Base-by-base conservation (phyloP, 2,888 invertebrate genomes). In the Phalera bucephala region DNA sequence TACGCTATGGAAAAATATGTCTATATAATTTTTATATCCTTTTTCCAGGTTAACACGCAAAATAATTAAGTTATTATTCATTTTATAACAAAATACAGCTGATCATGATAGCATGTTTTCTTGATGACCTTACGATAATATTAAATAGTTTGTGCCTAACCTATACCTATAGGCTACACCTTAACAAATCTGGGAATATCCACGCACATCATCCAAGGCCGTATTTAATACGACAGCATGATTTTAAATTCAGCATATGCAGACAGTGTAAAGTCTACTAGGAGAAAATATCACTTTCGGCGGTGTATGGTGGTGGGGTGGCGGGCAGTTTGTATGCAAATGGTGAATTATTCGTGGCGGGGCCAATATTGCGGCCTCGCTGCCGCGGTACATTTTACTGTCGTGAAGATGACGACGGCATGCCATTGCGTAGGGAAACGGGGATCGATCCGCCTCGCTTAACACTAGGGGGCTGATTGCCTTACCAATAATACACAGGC, bases 271-370 rank as follows among this genome's bases (percentile, higher is more conserved):
- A 49, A 55, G 35, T 31, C 33, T 35, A 28, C 40, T 23, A 14
- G 21, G 39, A 36, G 43, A 38, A 44, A 37, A 56, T 44, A 44
- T 48, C 33, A 42, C 39, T 26, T 25, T 39, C 17, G 25, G 13
- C 31, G 31, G 21, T 38, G 48, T 52, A 37, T 38, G 45, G 31
- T 31, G 33, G 44, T 41, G 45, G 54, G 34, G 45, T 33, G 57
- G 48, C 40, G 52, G 57, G 51, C 71, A 65, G 70, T 78, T 78
- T 72, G 67, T 65, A 76, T 77, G 75, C 72, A 68, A 77, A 79
- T 77, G 52, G 52, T 63, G 66, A 69, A 64, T 68, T 64, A 70
- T 66, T 64, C 42, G 51, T 53, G 47, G 46, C 36, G 50, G 42
- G 17, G 28, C 17, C 10, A 45, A 44, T 54, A 54, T 51, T 49